These are phyloP conservation scores for Clinocottus analis DNA, from an alignment of 2,113 vertebrate species.

Conservation along the genomic window DNA sequence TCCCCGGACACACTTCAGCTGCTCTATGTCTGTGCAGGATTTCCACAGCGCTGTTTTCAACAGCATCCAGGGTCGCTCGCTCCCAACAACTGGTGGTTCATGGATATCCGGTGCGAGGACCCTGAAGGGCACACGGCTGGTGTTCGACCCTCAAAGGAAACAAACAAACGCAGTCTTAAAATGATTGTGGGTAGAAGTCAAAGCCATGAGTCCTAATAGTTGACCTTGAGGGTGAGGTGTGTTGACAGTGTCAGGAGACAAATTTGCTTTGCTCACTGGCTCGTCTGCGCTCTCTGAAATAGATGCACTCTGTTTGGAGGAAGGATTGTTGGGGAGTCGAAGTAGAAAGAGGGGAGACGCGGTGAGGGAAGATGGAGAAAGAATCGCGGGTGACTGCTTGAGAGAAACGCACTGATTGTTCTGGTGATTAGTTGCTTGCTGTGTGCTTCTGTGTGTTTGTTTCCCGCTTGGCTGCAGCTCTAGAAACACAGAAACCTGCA, in stretches of 20 bases:
- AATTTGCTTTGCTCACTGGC: constrained; percentile 9
- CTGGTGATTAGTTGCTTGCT: not conserved
- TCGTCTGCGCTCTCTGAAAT: not conserved
- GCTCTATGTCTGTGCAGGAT: constrained; percentile 9
- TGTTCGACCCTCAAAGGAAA: not conserved
- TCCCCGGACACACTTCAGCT: constrained; percentile 36
- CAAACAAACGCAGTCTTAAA: not conserved
- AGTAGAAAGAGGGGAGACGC: not conserved
- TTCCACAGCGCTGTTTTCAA: constrained; percentile 17
- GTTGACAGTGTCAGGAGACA: not conserved
- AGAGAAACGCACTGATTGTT: not conserved
- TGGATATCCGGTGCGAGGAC: constrained; percentile 21
- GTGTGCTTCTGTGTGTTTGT: not conserved
- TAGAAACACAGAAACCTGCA: not conserved
- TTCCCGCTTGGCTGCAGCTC: constrained; percentile 5
- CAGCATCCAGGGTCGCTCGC: constrained; percentile 4
- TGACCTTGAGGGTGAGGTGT: not conserved
- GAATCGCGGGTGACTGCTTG: not conserved
- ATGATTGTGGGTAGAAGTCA: not conserved
- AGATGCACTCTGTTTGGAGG: not conserved
- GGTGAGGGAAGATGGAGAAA: not conserved
- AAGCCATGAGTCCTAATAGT: not conserved
- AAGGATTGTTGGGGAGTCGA: constrained; percentile 7
- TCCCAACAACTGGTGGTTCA: constrained; percentile 24
- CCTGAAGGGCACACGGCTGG: constrained; percentile 5